Conservation (phyloP, 2,113 vertebrate species). For the Semicossyphus pulcher region DNA sequence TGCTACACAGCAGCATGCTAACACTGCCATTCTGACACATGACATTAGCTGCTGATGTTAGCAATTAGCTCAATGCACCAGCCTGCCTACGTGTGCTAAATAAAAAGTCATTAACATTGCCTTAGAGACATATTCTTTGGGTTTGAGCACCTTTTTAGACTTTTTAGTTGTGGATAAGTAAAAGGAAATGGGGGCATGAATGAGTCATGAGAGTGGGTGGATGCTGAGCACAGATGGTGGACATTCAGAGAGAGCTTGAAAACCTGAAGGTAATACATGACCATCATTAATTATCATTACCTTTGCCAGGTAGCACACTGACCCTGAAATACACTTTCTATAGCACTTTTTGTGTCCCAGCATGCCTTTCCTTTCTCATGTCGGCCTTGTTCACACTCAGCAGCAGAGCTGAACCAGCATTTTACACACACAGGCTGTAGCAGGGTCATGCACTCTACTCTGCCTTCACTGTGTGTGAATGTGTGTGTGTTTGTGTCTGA, state of each 20-base stretch:
- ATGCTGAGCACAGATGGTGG: background rate
- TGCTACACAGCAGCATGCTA: background rate
- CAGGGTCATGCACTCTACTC: constrained; percentile 60
- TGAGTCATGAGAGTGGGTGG: background rate
- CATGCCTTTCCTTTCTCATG: constrained; percentile 53
- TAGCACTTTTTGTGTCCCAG: constrained; percentile 38
- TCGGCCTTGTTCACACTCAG: constrained; percentile 61
- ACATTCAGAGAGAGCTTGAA: background rate
- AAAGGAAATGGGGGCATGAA: background rate
- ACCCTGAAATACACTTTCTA: constrained; percentile 31
- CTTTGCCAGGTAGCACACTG: constrained; percentile 15
- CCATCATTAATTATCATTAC: background rate
- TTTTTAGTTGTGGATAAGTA: background rate
- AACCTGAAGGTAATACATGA: background rate
- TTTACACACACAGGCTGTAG: constrained; percentile 64
- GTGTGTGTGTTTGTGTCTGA: constrained; percentile 47
- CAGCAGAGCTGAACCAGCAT: constrained; percentile 72
- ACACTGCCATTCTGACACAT: background rate
- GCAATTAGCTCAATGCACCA: background rate
- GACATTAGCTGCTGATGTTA: background rate
- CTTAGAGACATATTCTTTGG: background rate
- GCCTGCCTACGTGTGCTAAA: background rate
- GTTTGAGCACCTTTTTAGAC: background rate
- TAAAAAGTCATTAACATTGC: background rate
- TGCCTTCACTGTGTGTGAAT: constrained; percentile 51